Percentiles rank a stretch among this genome's conserved stretches.
Evolutionary conservation across 2,888 invertebrate species (phyloP).

Genomic region (Apamea epomidion): DNA sequence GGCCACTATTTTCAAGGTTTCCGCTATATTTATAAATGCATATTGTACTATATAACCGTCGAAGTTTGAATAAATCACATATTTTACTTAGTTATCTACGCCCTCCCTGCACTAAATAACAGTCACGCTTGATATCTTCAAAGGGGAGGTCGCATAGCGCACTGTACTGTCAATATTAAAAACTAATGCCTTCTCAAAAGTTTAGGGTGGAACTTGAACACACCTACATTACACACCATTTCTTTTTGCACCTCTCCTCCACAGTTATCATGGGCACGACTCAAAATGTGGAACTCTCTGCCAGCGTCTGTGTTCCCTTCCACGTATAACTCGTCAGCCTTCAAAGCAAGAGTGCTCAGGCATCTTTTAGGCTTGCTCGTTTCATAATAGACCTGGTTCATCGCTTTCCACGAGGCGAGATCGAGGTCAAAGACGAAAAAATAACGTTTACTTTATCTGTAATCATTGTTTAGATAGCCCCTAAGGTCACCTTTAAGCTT

Average conservation of each 20-base stretch:
- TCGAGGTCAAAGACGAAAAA: background rate
- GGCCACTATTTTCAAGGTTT: conserved; percentile 64
- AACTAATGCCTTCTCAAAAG: background rate
- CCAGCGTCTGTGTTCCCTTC: background rate
- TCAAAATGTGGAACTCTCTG: background rate
- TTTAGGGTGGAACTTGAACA: no score
- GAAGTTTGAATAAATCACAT: conserved; percentile 29
- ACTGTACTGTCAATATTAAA: background rate
- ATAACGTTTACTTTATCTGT: background rate
- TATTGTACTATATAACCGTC: conserved; percentile 2
- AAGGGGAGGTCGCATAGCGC: background rate
- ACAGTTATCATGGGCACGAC: background rate
- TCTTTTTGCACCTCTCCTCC: background rate
- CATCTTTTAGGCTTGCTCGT: background rate
- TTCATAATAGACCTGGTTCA: background rate
- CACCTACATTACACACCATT: background rate
- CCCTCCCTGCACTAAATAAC: background rate
- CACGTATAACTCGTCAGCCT: background rate
- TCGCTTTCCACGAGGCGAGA: background rate
- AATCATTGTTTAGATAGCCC: background rate
- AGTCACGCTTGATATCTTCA: conserved; percentile 15
- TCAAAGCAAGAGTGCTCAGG: background rate
- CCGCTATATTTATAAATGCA: conserved; percentile 23
- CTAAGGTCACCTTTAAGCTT: background rate
- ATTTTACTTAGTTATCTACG: conserved; percentile 10